Percentiles rank a stretch among this genome's conserved stretches.
Evolutionary conservation across 2,888 invertebrate genomes (phyloP).

Genomic region (Agonopterix subpropinquella): DNA sequence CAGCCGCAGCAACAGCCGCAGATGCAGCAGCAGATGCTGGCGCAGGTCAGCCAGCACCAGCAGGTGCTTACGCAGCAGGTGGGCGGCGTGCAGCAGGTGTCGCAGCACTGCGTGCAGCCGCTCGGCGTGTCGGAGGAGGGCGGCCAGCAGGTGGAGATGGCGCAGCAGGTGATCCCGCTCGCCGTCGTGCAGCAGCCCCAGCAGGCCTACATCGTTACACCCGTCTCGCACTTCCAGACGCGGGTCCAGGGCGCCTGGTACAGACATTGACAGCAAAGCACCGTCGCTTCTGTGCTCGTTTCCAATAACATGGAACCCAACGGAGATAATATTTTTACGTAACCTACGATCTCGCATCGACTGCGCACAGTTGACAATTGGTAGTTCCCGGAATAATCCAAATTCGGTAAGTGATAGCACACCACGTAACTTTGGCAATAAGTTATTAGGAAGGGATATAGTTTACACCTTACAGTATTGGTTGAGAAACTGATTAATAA

Average conservation of each 20-base stretch:
- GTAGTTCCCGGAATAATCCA: slow-evolving; percentile 20
- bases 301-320: slow-evolving; percentile 18
- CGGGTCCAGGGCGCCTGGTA: slow-evolving; percentile 78
- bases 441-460: slow-evolving; percentile 45
- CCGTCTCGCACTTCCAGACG: slow-evolving; percentile 79
- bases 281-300: slow-evolving; percentile 17
- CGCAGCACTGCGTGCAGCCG: slow-evolving; percentile 65
- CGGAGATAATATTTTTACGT: slow-evolving; percentile 29
- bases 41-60: slow-evolving; percentile 70
- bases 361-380: slow-evolving; percentile 30
- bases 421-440: slow-evolving; percentile 62
- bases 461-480: slow-evolving; percentile 66
- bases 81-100: slow-evolving; percentile 57
- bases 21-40: slow-evolving; percentile 68
- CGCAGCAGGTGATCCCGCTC: slow-evolving; percentile 79
- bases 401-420: slow-evolving; percentile 22
- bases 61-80: slow-evolving; percentile 64
- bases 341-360: slow-evolving; percentile 36
- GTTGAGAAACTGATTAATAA: slow-evolving; percentile 57
- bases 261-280: slow-evolving; percentile 56
- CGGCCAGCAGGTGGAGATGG: slow-evolving; percentile 76
- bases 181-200: slow-evolving; percentile 79
- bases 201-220: slow-evolving; percentile 79
- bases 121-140: slow-evolving; percentile 66
- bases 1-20: slow-evolving; percentile 49